These are phyloP conservation scores for Chiloscyllium punctatum DNA, from an alignment of 2,797 vertebrate species.

Conservation along the genomic window DNA sequence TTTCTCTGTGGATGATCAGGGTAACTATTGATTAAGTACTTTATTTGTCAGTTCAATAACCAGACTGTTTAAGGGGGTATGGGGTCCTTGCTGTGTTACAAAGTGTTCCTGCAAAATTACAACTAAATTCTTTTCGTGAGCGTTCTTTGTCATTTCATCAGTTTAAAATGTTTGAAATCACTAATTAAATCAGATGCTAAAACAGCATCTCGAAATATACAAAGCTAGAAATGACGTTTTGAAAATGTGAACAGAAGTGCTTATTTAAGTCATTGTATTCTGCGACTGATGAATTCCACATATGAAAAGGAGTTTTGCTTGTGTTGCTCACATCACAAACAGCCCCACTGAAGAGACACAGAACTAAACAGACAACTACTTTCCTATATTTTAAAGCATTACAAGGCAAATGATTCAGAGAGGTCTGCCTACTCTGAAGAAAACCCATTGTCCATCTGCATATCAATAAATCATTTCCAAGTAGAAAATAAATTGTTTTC, in stretches of 20 bases:
- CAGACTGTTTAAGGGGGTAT: background rate
- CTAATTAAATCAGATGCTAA: background rate
- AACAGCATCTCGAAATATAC: background rate
- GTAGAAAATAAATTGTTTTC: background rate
- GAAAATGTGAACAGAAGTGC: background rate
- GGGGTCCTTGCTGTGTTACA: slow-evolving; percentile 22
- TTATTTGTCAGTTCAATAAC: slow-evolving; percentile 7
- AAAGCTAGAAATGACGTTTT: background rate
- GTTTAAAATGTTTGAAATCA: background rate
- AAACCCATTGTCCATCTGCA: background rate
- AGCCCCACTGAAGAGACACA: background rate
- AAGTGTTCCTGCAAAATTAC: slow-evolving; percentile 9
- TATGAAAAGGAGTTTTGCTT: background rate
- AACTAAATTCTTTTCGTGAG: background rate
- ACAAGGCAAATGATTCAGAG: background rate
- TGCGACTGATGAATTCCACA: background rate
- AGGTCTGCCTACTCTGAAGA: background rate
- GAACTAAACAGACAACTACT: background rate
- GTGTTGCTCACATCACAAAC: background rate
- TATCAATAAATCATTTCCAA: background rate
- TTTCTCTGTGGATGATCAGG: background rate
- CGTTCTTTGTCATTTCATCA: background rate
- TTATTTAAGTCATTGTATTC: background rate
- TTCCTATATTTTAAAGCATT: background rate
- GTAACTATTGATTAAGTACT: slow-evolving; percentile 32